Base-by-base conservation (phyloP, 2,797 vertebrate species). In the Smutsia gigantea region DNA sequence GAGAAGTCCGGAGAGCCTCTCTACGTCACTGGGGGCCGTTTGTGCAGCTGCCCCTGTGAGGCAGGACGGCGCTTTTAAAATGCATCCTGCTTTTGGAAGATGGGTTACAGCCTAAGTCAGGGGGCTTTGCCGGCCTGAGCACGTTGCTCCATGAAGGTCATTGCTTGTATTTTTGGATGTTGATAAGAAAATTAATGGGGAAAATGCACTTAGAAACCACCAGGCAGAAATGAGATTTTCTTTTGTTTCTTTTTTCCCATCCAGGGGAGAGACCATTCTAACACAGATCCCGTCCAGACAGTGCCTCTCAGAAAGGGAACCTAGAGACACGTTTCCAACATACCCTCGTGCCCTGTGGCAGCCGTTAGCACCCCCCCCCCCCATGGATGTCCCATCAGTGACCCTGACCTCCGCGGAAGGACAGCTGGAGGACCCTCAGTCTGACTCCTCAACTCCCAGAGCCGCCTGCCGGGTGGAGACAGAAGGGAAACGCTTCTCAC, bases 251-350 rank as follows among this genome's bases (percentile, higher is more conserved):
- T 96, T 94, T 97, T 95, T 98, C 97, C 98, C 88, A 71, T 97
- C 90, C 98, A 99, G 99, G 99, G 98, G 98, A 99, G 99, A 99
- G 99, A 99, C 98, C 99, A 97, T 98, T 98, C 99, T 96, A 97
- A 98, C n/a, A 97, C 99, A 61, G 99, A 99, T 98, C 97, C 99
- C 97, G 97, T 98, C 98, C 99, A 98, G 98, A 99, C 98, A 98
- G 99, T 99, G 99, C 99, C 98, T 98, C 99, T 99, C 98, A 99
- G 98, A 99, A 99, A 99, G 99, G 99, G 99, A 99, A 99, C 99
- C 99, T 99, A 99, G 99, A 99, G 98, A 98, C 98, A 1, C 97
- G 94, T 39, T 98, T 92, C 42, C 99, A 98, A 97, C 98, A 97
- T 98, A 93, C 98, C 99, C 98, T 97, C 97, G 97, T 98, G 97